Base-by-base conservation (phyloP, 1,140 invertebrate genomes). In the Hesperophylax magnus region DNA sequence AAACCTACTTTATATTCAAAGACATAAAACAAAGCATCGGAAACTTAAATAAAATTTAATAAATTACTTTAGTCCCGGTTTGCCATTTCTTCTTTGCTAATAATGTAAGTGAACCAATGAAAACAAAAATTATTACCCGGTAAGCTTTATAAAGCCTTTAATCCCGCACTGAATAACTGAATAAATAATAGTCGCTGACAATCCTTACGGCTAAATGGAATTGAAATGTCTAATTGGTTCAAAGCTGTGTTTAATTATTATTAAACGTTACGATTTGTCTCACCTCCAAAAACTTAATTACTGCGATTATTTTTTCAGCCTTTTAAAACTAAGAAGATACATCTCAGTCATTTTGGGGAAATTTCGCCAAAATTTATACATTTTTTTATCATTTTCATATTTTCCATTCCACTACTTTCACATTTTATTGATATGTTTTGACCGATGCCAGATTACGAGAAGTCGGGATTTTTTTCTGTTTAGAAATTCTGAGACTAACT, bases 91-190 rank as follows among this genome's bases (percentile, higher is more conserved):
- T 31, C 27, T 27, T 67, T 31, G 11, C 17, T 24, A 39, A 67
- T 67, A 61, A 61, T 22, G 24, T 58, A 58, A 74, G 71, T 74
- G 31, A 61, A 74, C 78, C 78, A 74, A 79, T 79, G 72, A 80
- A 80, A 80, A 74, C 74, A 80, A 80, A 47, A 47, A 47, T 80
- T 74, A 80, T 80, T 54, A 75, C 78, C 78, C 67, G 78, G 65
- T 58, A 74, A 61, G 67, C 77, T 79, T 53, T 52, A 22, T 79
- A 71, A 79, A 47, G 34, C 69, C 18, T 8, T 80, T 80, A 72
- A 80, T 74, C 56, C 78, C 78, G 17, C 69, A 80, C 56, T 27
- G 63, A 80, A 80, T 54, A 80, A 74, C 53, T 58, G 52, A 74
- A 80, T 56, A 72, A 80, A 80, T 69, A 80, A 47, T 47, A 47